Conservation (phyloP, 2,797 vertebrate species). For the Tamandua tetradactyla region DNA sequence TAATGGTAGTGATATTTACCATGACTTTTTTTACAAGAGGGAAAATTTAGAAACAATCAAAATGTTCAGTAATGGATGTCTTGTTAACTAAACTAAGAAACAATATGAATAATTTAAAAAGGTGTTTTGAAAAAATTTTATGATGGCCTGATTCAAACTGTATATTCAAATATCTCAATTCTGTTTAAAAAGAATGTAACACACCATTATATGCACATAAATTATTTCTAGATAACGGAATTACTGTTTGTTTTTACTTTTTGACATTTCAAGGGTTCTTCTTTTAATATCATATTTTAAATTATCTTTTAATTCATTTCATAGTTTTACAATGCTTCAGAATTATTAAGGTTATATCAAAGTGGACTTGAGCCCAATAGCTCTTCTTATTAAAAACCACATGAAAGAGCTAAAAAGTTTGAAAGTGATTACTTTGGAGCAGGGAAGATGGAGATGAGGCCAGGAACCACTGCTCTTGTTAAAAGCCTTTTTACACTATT, state of each 20-base stretch:
- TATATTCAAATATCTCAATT: background rate
- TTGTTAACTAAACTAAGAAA: background rate
- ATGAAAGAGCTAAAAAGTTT: background rate
- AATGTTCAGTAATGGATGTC: background rate
- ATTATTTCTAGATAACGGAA: background rate
- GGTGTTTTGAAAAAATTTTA: background rate
- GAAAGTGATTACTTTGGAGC: background rate
- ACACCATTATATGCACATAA: background rate
- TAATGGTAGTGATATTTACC: too few relatives aligned
- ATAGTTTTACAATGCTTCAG: background rate
- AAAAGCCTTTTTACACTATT: background rate
- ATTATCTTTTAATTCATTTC: background rate
- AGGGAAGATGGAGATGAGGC: background rate
- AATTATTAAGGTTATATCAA: background rate
- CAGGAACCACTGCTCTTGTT: background rate
- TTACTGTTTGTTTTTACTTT: background rate
- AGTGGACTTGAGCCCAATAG: background rate
- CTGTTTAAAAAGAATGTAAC: background rate
- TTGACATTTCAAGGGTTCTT: background rate
- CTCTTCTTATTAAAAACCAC: background rate
- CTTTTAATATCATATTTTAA: background rate
- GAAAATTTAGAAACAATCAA: background rate
- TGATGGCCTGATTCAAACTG: background rate
- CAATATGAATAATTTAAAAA: background rate
- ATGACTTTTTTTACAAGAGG: too few relatives aligned